phyloP scores from a whole-genome alignment of 1,140 invertebrate species.

The Archivesica marissinica region DNA sequence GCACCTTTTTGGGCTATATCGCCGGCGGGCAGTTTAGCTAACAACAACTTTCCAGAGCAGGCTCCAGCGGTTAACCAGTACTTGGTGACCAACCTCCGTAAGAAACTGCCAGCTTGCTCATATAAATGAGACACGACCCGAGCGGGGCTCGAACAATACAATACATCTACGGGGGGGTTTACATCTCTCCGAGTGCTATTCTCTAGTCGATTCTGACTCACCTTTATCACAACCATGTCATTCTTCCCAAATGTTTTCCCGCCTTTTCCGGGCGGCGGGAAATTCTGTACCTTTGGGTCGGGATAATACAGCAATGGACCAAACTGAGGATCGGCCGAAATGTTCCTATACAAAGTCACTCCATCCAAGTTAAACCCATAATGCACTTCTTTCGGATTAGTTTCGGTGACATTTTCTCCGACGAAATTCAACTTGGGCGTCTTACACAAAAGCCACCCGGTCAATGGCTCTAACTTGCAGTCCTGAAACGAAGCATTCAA shows the following conservation, averaged over 20 bases:
- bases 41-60: too few species aligned
- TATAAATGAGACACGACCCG: too few species aligned
- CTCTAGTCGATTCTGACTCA: too few species aligned
- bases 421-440: conserved; percentile 62
- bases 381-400: conserved; percentile 77
- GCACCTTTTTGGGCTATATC: too few species aligned
- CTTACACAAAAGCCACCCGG: conserved; percentile 67
- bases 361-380: conserved; percentile 79
- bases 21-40: too few species aligned
- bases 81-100: too few species aligned
- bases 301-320: conserved; percentile 77
- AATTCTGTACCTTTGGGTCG: conserved; percentile 70
- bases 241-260: conserved; percentile 71
- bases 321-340: conserved; percentile 69
- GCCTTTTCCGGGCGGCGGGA: conserved; percentile 61
- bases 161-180: too few species aligned
- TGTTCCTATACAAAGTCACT: conserved; percentile 72
- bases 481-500: conserved; percentile 54
- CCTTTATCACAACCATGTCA: conserved; percentile 73
- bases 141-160: too few species aligned
- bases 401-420: conserved; percentile 72
- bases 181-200: too few species aligned
- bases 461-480: conserved; percentile 56
- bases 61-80: too few species aligned
- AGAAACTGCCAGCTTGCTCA: too few species aligned